Evolutionary conservation across 2,113 vertebrate genomes (phyloP).

Genomic region (Crotophaga sulcirostris): DNA sequence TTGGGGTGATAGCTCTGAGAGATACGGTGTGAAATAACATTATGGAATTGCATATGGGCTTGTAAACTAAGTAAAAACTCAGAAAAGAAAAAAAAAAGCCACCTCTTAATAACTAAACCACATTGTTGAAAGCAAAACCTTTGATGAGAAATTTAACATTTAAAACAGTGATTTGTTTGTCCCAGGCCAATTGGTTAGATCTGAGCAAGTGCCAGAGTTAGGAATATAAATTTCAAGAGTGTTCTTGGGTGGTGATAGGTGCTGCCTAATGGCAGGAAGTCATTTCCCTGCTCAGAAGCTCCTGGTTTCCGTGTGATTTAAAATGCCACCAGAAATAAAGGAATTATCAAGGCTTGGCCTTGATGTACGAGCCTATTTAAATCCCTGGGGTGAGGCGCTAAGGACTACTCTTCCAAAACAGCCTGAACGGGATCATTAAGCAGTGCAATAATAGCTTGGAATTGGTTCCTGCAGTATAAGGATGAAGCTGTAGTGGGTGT

Average conservation of each 20-base stretch:
- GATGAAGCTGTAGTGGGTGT: conserved; percentile 41
- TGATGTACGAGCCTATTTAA: conserved; percentile 70
- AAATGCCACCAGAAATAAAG: conserved; percentile 64
- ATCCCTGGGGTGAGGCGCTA: conserved; percentile 59
- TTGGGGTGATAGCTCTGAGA: not conserved
- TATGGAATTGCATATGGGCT: not conserved
- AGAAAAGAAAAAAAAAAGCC: accelerated
- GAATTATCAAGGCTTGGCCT: conserved; percentile 66
- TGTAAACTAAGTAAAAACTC: not conserved
- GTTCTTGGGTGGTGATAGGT: not conserved
- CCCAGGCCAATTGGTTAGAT: not conserved
- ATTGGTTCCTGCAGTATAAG: not conserved
- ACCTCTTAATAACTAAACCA: not conserved
- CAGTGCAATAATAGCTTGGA: conserved; percentile 61
- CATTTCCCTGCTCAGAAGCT: conserved; percentile 44
- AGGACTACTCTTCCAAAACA: conserved; percentile 68
- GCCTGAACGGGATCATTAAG: conserved; percentile 65
- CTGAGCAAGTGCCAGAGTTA: not conserved
- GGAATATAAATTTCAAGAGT: conserved; percentile 37
- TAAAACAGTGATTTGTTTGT: conserved; percentile 30
- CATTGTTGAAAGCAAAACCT: not conserved
- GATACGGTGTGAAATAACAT: not conserved
- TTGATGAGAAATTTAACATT: not conserved
- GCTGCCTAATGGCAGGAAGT: conserved; percentile 36
- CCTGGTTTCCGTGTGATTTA: conserved; percentile 56